Evolutionary conservation across 2,888 invertebrate genomes (phyloP), one percentile per base, ranked within the genome.

Genomic region (Lysandra coridon): DNA sequence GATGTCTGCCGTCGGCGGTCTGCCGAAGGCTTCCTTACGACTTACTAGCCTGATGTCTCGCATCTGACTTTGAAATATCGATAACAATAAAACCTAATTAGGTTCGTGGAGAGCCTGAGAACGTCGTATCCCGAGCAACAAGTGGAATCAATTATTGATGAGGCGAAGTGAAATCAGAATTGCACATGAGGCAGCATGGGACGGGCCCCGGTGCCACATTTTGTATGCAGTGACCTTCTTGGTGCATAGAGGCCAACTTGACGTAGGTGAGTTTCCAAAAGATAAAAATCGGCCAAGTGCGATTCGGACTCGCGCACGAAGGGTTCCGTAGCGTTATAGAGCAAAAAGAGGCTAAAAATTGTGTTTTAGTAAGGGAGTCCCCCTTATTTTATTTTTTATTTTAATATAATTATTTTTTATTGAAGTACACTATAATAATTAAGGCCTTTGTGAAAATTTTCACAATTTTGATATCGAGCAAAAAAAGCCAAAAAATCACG

Each of bases 111-210:
- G 69, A 33, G 69, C 69, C 33, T 69, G 33, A 69, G 69, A 69
- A 64, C 64, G 30, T 64, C 10, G 64, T 69, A 37, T 69, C 69
- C 69, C 69, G 69, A 37, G 14, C 33, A 69, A 69, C 69, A 33
- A 69, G 69, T 69, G 37, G 12, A 69, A 69, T 69, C 69, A 69
- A 69, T 69, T 23, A 69, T 69, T 69, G 69, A 69, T 69, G 69
- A 69, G 33, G 33, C 69, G 33, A 64, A 23, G 69, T 33, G 69
- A 69, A 69, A 69, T 69, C 17, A 69, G 69, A 69, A 69, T 69
- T 69, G 69, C 69, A 69, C 69, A 69, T 69, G 69, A 69, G 69
- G 23, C n/a, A 7, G n/a, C 12, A 64, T 64, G 69, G 33, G 69
- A 69, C 12, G 69, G 33, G 69, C 69, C 64, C 69, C 14, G 69